These are phyloP conservation scores for Ericerus pela DNA, from an alignment of 1,140 invertebrate genomes.

Conservation along the genomic window DNA sequence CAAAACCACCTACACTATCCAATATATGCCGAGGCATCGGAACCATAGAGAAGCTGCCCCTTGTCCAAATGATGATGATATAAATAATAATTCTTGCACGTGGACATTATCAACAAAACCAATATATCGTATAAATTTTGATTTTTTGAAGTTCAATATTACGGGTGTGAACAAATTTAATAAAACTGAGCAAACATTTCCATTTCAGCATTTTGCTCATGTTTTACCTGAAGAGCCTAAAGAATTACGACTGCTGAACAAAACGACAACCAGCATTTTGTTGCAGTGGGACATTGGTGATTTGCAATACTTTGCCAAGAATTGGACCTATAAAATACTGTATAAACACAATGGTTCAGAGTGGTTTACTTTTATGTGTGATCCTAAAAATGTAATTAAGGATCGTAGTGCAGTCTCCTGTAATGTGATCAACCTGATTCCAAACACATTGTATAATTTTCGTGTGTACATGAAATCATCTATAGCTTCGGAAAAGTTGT, in stretches of 20 bases:
- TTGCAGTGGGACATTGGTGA: conserved; percentile 43
- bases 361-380: no score
- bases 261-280: conserved; percentile 38
- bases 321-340: conserved; percentile 41
- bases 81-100: conserved; percentile 30
- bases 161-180: conserved; percentile 40
- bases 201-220: conserved; percentile 43
- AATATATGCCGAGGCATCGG: no score
- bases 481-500: conserved; percentile 35
- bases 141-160: conserved; percentile 39
- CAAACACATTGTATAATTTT: conserved; percentile 50
- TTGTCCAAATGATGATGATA: conserved; percentile 19
- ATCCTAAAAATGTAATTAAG: no score
- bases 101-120: conserved; percentile 42
- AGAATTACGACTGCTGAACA: conserved; percentile 37
- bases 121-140: conserved; percentile 41
- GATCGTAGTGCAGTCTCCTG: no score
- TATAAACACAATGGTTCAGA: conserved; percentile 47
- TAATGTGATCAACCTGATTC: conserved; percentile 41
- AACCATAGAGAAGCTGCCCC: conserved; percentile 20
- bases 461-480: conserved; percentile 43
- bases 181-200: conserved; percentile 32
- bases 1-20: conserved; percentile 36
- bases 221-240: conserved; percentile 27
- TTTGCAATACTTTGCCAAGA: conserved; percentile 40